Percentiles rank a stretch among this genome's conserved stretches.
These are phyloP conservation scores for Helarctos malayanus DNA, from an alignment of 2,797 vertebrate genomes.

Conservation along the genomic window DNA sequence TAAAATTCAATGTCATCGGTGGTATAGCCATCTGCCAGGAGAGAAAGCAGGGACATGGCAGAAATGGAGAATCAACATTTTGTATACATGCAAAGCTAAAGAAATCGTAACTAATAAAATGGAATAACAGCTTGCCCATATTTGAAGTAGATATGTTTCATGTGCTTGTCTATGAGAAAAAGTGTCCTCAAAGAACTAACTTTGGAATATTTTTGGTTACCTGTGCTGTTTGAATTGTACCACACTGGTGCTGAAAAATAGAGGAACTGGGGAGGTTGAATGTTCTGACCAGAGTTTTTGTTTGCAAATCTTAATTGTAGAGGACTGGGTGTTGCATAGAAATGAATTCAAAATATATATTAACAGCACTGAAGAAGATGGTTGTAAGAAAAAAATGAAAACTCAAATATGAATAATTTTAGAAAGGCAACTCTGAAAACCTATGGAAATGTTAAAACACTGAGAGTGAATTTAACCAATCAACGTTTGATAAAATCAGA, in stretches of 20 bases:
- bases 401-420: not conserved
- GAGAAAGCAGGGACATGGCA: constrained; percentile 39
- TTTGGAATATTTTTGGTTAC: not conserved
- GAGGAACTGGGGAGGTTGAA: accelerated
- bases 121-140: not conserved
- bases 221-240: not conserved
- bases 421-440: not conserved
- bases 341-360: not conserved
- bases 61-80: not conserved
- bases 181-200: not conserved
- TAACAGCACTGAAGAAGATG: not conserved
- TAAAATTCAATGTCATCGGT: constrained; percentile 99
- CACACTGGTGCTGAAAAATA: not conserved
- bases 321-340: not conserved
- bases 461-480: not conserved
- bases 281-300: not conserved
- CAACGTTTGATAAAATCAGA: accelerated
- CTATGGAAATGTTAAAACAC: not conserved
- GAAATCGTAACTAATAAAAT: not conserved
- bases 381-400: not conserved
- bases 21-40: constrained; percentile 96
- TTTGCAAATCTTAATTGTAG: not conserved
- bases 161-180: not conserved
- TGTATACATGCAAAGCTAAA: not conserved
- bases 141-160: not conserved